These are phyloP conservation scores for Ferrisia virgata DNA, from an alignment of 2,888 invertebrate species.

Conservation along the genomic window DNA sequence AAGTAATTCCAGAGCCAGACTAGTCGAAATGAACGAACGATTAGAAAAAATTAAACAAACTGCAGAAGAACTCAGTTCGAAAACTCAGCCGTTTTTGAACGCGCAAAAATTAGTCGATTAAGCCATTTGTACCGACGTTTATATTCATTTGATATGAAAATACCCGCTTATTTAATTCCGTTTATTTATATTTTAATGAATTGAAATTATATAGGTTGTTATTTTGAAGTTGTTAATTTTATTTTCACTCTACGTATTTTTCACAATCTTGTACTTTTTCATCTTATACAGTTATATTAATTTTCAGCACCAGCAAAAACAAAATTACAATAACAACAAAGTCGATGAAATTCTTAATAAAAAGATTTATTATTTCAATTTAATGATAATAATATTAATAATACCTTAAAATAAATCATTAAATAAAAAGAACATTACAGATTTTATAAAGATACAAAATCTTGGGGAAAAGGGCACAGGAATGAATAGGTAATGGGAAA, in stretches of 20 bases:
- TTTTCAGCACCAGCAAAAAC: no score
- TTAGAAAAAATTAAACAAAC: background rate
- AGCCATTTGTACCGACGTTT: background rate
- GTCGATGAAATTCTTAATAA: background rate
- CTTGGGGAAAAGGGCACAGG: background rate
- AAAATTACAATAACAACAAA: no score
- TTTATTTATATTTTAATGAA: background rate
- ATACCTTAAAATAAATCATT: background rate
- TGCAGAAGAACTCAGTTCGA: background rate
- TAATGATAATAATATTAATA: background rate
- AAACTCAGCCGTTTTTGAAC: background rate
- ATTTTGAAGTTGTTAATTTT: background rate
- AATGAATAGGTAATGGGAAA: background rate
- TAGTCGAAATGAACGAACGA: background rate
- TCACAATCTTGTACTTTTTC: no score
- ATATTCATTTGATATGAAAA: background rate
- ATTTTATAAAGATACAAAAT: slow-evolving; percentile 37
- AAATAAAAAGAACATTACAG: slow-evolving; percentile 36
- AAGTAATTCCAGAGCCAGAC: background rate
- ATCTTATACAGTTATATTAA: no score
- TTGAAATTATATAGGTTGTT: no score
- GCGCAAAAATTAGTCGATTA: background rate
- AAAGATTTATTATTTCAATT: slow-evolving; percentile 20
- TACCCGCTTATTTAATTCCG: background rate
- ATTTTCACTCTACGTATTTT: no score